phyloP scores from a whole-genome alignment of 2,888 invertebrate genomes.

The Esperia sulphurella region DNA sequence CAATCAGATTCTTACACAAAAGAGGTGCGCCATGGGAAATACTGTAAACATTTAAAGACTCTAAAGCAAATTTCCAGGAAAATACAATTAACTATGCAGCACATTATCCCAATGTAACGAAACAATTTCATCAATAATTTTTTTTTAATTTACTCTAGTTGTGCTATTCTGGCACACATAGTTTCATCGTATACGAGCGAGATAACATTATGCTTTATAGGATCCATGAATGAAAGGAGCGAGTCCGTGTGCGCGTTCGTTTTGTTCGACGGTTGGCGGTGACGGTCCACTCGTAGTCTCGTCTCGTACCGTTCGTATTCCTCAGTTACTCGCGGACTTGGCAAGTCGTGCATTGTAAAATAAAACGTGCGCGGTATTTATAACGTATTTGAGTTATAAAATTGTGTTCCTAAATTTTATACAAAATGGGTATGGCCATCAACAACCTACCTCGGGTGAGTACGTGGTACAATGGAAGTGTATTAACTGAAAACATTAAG shows the following conservation, averaged over 20 bases:
- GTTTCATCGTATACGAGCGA: constrained; percentile 37
- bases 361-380: constrained; percentile 36
- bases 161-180: constrained; percentile 25
- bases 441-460: constrained; percentile 70
- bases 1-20: constrained; percentile 73
- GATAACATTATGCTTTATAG: constrained; percentile 54
- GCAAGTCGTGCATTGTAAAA: constrained; percentile 59
- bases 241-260: constrained; percentile 47
- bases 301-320: constrained; percentile 40
- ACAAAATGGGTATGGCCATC: constrained; percentile 68
- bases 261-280: constrained; percentile 30
- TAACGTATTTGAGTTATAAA: constrained; percentile 23
- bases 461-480: constrained; percentile 6
- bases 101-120: constrained; percentile 1
- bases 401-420: constrained; percentile 18
- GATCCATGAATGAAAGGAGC: constrained; percentile 72
- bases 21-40: constrained; percentile 80
- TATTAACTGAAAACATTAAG: no score
- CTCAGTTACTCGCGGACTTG: constrained; percentile 57
- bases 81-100: not conserved
- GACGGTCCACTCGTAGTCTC: constrained; percentile 7
- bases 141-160: constrained; percentile 2
- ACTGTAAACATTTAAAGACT: constrained; percentile 22
- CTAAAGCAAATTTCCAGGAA: not conserved
- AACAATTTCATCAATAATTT: constrained; percentile 9